A percentile compares a stretch with the other conserved stretches of the same genome.
These are phyloP conservation scores for Echinarachnius parma DNA, from an alignment of 53 echinoderm and acorn worm species.

Conservation along the genomic window DNA sequence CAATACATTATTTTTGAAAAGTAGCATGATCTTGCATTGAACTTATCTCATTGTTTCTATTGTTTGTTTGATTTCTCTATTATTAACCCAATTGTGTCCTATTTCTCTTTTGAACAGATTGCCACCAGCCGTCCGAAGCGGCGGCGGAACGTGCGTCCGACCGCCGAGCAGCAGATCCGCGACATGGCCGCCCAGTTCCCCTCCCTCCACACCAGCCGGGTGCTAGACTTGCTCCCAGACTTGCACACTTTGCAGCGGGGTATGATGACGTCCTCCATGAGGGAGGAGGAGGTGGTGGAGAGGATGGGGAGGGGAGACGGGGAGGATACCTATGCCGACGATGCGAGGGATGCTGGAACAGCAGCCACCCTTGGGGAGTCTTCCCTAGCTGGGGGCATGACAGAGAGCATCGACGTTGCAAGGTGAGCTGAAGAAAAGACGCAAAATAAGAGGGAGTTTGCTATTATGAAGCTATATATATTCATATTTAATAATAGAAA, in stretches of 20 bases:
- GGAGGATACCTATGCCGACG: too few relatives aligned
- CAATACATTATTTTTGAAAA: too few relatives aligned
- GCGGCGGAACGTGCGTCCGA: slow-evolving; percentile 64
- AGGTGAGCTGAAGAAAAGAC: too few relatives aligned
- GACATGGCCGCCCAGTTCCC: slow-evolving; percentile 88
- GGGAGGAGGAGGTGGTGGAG: slow-evolving; percentile 36
- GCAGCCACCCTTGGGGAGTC: slow-evolving; percentile 5
- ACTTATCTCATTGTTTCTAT: too few relatives aligned
- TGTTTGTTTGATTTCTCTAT: too few relatives aligned
- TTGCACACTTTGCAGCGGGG: slow-evolving; percentile 60
- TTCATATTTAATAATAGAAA: too few relatives aligned
- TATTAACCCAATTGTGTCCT: too few relatives aligned
- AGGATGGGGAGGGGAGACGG: slow-evolving; percentile 4
- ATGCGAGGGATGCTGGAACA: too few relatives aligned
- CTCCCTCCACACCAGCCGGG: slow-evolving; percentile 63
- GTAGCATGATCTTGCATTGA: too few relatives aligned
- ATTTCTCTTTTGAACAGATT: too few relatives aligned
- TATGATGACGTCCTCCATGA: slow-evolving; percentile 12
- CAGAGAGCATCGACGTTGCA: slow-evolving; percentile 39
- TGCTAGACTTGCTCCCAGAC: slow-evolving; percentile 82
- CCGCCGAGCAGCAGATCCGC: slow-evolving; percentile 72
- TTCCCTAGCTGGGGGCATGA: slow-evolving; percentile 10
- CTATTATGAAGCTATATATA: too few relatives aligned
- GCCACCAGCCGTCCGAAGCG: slow-evolving; percentile 91
- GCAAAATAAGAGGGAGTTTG: too few relatives aligned